phyloP scores from a whole-genome alignment of 92 coral and sea anemone species.

The Porites lobata region DNA sequence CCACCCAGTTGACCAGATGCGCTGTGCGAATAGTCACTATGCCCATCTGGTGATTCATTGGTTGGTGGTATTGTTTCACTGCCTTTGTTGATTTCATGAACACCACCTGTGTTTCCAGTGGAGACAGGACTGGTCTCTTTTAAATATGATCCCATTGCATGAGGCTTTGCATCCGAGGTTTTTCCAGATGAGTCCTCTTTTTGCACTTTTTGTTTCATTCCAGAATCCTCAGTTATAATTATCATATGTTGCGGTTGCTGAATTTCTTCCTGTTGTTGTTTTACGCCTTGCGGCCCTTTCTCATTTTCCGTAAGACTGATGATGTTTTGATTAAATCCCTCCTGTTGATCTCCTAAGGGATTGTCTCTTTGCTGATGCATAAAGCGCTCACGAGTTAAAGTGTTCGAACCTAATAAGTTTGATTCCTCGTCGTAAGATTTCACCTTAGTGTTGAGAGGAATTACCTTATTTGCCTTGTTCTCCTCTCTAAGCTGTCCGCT shows the following conservation, averaged over 20 bases:
- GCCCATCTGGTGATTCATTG: neutral
- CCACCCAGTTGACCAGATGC: neutral
- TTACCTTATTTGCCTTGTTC: neutral
- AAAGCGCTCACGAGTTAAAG: neutral
- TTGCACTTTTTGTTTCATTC: neutral
- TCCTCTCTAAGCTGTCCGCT: neutral
- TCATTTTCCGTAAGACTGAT: neutral
- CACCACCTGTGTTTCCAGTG: neutral
- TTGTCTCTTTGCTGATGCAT: neutral
- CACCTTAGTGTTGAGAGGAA: neutral
- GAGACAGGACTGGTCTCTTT: neutral
- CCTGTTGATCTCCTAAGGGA: neutral
- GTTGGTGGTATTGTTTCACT: no score
- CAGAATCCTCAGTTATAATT: neutral
- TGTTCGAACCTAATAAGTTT: constrained; percentile 11
- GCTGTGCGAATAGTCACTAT: neutral
- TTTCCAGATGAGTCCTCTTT: neutral
- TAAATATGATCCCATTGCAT: neutral
- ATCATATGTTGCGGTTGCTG: neutral
- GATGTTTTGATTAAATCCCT: neutral
- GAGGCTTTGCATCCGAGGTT: neutral
- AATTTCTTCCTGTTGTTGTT: neutral
- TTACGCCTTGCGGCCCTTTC: neutral
- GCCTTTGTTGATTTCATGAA: neutral
- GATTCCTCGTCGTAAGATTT: constrained; percentile 42